Base-by-base conservation (phyloP, 2,888 invertebrate species). In the Netelia virgata region DNA sequence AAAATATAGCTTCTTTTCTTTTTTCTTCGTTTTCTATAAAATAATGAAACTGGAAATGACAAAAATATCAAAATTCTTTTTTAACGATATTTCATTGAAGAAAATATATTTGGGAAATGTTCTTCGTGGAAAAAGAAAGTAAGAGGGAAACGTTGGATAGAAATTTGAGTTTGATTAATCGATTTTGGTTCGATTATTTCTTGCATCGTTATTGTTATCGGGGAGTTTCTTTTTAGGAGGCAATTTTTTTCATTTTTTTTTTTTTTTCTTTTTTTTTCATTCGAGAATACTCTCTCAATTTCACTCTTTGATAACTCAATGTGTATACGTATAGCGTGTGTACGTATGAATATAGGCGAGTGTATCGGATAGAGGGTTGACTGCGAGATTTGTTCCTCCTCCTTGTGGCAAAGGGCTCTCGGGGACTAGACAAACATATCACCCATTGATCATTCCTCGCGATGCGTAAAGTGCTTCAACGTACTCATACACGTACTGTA, bases 391-490 rank as follows among this genome's bases (percentile, higher is more conserved):
- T 43, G 16, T 28, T 70, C 64, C 64, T 70, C 28, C 28, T 28
- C 28, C 28, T 47, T 59, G 18, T 18, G 18, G 47, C 61, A n/a
- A 76, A 80, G 76, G 61, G 70, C 57, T 66, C 59, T 18, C 28
- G 3, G 14, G 47, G 66, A 76, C 80, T 73, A 43, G 53, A 73
- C 83, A 84, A 80, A 84, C 75, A 70, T 80, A 80, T 82, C 76
- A 72, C 74, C 76, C 72, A 84, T 80, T 80, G 80, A 80, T 80
- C 80, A 84, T 80, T 80, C 72, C 55, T 63, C 68, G 72, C 61
- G 43, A 20, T 66, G 59, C 64, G 68, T 76, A 80, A 47, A 83
- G 80, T 84, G 80, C 76, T 76, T 57, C 16, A 16, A 18, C 16
- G 9, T 57, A 18, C 23, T 23, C 3, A 23, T 23, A 23, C 23